Conservation (phyloP, 2,113 vertebrate genomes). For the Sclerurus mexicanus region DNA sequence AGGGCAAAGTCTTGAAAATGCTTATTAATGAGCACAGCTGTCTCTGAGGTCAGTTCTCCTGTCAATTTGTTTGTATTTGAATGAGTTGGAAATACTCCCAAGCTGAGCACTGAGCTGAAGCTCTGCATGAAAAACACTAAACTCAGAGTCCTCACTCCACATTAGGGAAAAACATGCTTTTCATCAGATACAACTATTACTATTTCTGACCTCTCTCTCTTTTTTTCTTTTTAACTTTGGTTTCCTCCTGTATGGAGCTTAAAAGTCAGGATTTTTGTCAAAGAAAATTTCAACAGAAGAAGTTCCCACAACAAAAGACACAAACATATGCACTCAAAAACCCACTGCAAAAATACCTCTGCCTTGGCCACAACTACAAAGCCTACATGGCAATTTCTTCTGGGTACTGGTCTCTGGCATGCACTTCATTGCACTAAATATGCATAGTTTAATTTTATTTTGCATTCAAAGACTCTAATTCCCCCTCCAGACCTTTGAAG, state of each 20-base stretch:
- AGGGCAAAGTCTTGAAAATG: neutral
- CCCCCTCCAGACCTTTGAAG: constrained; percentile 4
- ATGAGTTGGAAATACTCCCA: neutral
- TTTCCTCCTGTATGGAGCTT: neutral
- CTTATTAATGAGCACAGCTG: neutral
- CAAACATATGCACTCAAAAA: neutral
- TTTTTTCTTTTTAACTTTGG: neutral
- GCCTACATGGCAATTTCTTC: neutral
- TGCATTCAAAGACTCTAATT: constrained; percentile 30
- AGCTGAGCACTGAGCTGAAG: neutral
- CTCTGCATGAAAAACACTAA: neutral
- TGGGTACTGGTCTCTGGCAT: neutral
- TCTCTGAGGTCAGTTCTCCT: neutral
- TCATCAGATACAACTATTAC: neutral
- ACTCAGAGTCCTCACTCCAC: neutral
- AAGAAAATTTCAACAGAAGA: neutral
- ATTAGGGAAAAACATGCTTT: neutral
- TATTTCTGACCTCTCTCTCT: neutral
- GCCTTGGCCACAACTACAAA: constrained; percentile 3
- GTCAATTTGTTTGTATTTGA: neutral
- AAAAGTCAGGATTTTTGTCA: neutral
- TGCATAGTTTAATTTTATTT: constrained; percentile 32
- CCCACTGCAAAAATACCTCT: neutral
- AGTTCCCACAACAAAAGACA: neutral
- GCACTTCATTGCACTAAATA: constrained; percentile 5